Base-by-base conservation (phyloP, 2,888 invertebrate genomes). In the Sinohyriopsis cumingii region DNA sequence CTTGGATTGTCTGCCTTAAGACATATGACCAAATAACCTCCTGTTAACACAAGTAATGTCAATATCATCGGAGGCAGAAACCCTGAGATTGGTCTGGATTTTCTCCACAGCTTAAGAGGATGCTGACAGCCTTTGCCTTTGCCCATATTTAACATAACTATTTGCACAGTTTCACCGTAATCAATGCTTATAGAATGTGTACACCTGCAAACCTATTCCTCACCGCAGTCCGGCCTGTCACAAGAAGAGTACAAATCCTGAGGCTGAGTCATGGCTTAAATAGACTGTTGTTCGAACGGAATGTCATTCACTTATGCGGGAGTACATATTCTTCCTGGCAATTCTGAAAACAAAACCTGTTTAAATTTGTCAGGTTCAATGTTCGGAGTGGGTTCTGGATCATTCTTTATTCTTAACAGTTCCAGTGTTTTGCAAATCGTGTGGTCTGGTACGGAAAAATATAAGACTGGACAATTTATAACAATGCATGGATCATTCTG, bases 301-400 rank as follows among this genome's bases (percentile, higher is more conserved):
- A 68, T 55, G 1, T 82, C 82, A 67, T 83, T 83, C 0, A 82
- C 68, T 5, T 79, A 75, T 5, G 74, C 75, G 0, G 79, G 81
- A 12, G 62, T 60, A 65, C 67, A 55, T 25, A 69, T 45, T 22
- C 54, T 59, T 18, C 82, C 81, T 7, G 82, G 80, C 53, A 82
- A 82, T 84, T 84, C 5, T 82, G 67, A 60, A n/a, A n/a, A n/a
- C n/a, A 84, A 84, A 24, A 72, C 63, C 63, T 84, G 83, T 59
- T 69, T 63, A 55, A 77, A 74, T 45, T 76, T 69, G 1, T 64
- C 70, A 3, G 63, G 33, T 1, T 56, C 55, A 22, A 59, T 25
- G 2, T 71, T 68, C 7, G 72, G 71, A 18, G 72, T 70, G 1
- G 69, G 69, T 4, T 65, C 65, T 33, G 57, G 25, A 25, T 53